Conservation (phyloP, 2,797 vertebrate genomes). For the Cephalopachus bancanus region DNA sequence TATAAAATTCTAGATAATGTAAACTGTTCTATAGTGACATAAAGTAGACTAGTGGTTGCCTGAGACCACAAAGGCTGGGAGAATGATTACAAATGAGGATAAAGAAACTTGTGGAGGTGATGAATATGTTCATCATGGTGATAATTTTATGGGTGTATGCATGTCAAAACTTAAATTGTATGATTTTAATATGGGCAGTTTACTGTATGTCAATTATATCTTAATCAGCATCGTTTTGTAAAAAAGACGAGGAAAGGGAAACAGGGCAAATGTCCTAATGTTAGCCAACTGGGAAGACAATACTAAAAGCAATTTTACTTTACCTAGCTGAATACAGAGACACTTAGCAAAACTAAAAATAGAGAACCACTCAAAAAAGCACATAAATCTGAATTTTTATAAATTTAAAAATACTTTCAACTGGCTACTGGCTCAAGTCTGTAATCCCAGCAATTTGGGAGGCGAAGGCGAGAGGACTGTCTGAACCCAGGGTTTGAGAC, state of each 20-base stretch:
- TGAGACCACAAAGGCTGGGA: background rate
- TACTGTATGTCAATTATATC: background rate
- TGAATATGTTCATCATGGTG: background rate
- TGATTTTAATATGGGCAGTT: background rate
- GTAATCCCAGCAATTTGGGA: too few relatives aligned
- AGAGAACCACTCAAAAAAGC: slow-evolving; percentile 11
- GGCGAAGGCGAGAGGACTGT: too few relatives aligned
- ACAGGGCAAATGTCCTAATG: background rate
- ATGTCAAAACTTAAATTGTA: slow-evolving; percentile 25
- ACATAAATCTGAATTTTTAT: slow-evolving; percentile 35
- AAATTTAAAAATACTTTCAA: background rate
- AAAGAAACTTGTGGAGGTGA: slow-evolving; percentile 19
- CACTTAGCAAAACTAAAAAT: background rate
- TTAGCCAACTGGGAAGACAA: background rate
- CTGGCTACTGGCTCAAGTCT: too few relatives aligned
- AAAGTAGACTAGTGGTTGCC: slow-evolving; percentile 6
- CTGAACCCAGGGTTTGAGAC: too few relatives aligned
- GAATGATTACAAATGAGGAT: slow-evolving; percentile 32
- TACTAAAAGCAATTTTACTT: slow-evolving; percentile 29
- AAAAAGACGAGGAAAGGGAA: slow-evolving; percentile 4
- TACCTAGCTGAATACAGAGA: background rate
- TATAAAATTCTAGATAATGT: slow-evolving; percentile 51
- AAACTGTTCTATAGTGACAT: slow-evolving; percentile 32
- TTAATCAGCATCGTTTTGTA: background rate
- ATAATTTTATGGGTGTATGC: background rate